Base-by-base conservation (phyloP, 2,797 vertebrate species). In the Borostomias antarcticus region DNA sequence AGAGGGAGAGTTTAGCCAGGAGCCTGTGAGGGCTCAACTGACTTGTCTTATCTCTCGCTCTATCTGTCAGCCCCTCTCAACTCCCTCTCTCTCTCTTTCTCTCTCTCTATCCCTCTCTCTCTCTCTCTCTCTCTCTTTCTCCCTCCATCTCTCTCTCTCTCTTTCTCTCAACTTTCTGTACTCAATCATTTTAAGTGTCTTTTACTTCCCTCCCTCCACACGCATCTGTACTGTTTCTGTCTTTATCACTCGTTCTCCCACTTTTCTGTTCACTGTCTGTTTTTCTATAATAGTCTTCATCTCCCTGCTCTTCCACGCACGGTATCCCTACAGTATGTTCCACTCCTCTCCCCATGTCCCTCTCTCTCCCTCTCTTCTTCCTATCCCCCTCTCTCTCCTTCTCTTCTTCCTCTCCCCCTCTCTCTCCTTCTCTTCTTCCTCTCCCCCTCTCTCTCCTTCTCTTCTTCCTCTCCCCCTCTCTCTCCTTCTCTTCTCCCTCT, bases 31-130 rank as follows among this genome's bases (percentile, higher is more conserved):
- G 21, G 30, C 56, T 58, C 69, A 81, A 84, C 76, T 72, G 81
- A 84, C 77, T 64, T 70, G 63, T 77, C 58, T 61, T 9, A 23
- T 53, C 3, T 13, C 57, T 29, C 19, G 28, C 29, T 23, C n/a
- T 45, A 25, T 60, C 56, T 35, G 40, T 32, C 8, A 3, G 23
- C 29, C 35, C 21, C 35, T 25, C n/a, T 66, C 33, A 2, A 51
- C 47, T 33, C 45, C 37, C 45, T 58, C 5, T 52, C 47, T 52
- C 47, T 40, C 8, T 45, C 15, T 59, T 21, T 50, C 4, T 53
- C n/a, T 43, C 33, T 54, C 32, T 77, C 23, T 78, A 72, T 76
- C 32, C 56, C 64, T 77, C 62, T 72, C 65, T 2, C 2, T 73
- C 47, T 52, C 72, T 35, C 28, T 51, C 10, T 32, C 21, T 32